Base-by-base conservation (phyloP, 2,797 vertebrate genomes). In the Protosalanx chinensis region DNA sequence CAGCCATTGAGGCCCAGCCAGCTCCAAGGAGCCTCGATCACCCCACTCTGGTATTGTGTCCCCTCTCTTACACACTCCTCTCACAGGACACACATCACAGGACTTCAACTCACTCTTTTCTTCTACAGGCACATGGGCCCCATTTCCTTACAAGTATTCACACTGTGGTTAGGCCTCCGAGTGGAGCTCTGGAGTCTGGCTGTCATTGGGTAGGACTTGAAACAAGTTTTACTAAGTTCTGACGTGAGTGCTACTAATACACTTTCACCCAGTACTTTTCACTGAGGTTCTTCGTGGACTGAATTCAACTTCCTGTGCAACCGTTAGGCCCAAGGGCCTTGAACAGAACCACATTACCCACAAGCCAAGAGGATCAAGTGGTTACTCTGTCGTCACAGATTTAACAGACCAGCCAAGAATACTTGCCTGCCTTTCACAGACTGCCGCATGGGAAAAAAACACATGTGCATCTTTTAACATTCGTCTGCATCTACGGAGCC, bases 11-110 rank as follows among this genome's bases (percentile, higher is more conserved):
- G 85, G 88, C 85, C 82, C 79, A 30, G 90, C 89, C 89, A 90
- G 89, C 91, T 91, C 92, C 91, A 91, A 88, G 91, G 91, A 92
- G 85, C 90, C 83, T 80, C 82, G 81, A 89, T 92, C 92, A 91
- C 89, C 87, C 90, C 88, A 85, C 89, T 93, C 87, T 89, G 90
- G 87, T 88, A 93, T 91, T 92, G 89, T 91, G 88, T 88, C 85
- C 86, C 85, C 86, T 90, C 86, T 90, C 85, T 85, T 82, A 86
- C 86, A 85, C 87, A 82, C 90, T 89, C 77, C 83, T 89, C 90
- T 91, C 89, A 90, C 85, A 88, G 86, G 82, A 90, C 87, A 88
- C 84, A 76, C 88, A 89, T 86, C 85, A 76, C 74, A 85, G 85
- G 66, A 74, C 84, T 84, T 86, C 76, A 79, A 83, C 84, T 77